These are phyloP conservation scores for Cotesia glomerata DNA, from an alignment of 1,140 invertebrate species.

Conservation along the genomic window DNA sequence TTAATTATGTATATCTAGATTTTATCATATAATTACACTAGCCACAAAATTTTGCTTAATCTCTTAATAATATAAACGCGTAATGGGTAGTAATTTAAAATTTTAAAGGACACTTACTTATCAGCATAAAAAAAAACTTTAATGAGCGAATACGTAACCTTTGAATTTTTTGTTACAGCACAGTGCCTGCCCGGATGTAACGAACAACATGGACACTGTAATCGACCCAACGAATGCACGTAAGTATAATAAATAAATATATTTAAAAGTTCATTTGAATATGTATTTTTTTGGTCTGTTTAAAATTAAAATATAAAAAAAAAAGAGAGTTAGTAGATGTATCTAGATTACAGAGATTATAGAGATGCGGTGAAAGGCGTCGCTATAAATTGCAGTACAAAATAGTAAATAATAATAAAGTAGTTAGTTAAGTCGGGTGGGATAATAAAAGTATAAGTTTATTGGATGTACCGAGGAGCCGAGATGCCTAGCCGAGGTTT, in stretches of 20 bases:
- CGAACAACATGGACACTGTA: conserved; percentile 87
- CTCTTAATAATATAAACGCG: no score
- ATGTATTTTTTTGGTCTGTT: background rate
- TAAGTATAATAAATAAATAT: conserved; percentile 70
- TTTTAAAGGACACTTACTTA: no score
- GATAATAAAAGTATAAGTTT: no score
- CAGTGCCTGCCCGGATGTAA: conserved; percentile 91
- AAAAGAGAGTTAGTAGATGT: background rate
- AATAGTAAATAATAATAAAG: conserved; percentile 20
- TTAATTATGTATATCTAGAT: no score
- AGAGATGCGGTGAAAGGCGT: background rate
- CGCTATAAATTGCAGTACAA: background rate
- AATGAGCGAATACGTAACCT: conserved; percentile 46
- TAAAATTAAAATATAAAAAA: background rate
- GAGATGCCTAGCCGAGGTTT: conserved; percentile 45
- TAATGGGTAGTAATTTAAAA: no score
- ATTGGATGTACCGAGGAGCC: conserved; percentile 20
- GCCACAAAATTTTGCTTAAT: no score
- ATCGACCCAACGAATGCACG: conserved; percentile 92
- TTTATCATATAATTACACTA: no score
- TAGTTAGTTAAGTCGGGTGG: conserved; percentile 44
- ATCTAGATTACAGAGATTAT: no score
- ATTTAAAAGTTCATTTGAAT: background rate
- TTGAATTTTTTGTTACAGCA: conserved; percentile 76
- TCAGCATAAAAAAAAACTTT: no score